Base-by-base conservation (phyloP, 2,113 vertebrate species). In the Mustela nigripes region DNA sequence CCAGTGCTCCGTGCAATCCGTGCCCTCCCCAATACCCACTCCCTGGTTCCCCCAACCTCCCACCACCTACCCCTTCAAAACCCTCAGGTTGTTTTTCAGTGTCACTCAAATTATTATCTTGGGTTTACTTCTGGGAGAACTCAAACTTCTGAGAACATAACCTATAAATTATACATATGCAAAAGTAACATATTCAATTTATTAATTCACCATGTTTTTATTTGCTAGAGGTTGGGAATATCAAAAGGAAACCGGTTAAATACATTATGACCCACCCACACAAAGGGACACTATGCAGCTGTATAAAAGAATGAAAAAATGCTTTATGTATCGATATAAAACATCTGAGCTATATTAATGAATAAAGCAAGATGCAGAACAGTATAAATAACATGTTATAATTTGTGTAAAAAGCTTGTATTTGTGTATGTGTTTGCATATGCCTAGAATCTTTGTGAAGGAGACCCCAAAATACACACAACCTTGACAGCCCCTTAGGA, bases 181-280 rank as follows among this genome's bases (percentile, higher is more conserved):
- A 76, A 96, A 94, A 91, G 42, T 50, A 31, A 69, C 36, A 76
- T 42, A 36, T 33, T 67, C 58, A 50, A 87, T 95, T 91, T 94
- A 96, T 98, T 96, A 69, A 76, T 83, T 94, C 62, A 94, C 28
- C 42, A 76, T 79, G 16, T 86, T 93, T 89, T 2, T 76, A 83
- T 65, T 50, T 42, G 45, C 5, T 11, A 97, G 56, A 81, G 2
- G 28, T 42, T 96, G 62, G 50, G 92, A 95, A 87, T 48, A 67
- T 42, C 69, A 48, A 88, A 94, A 86, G 84, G 84, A 97, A 15
- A 58, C 21, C 19, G 10, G 24, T 48, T 56, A 80, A 84, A 45
- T 65, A 58, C 12, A n/a, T 65, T 50, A 48, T 39, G 26, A 42
- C 56, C 36, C 1, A 76, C 2, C 12, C 14, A 78, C 24, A 65